Evolutionary conservation across 1,140 invertebrate genomes (phyloP), one percentile per base, ranked within the genome.

Genomic region (Euwallacea similis): DNA sequence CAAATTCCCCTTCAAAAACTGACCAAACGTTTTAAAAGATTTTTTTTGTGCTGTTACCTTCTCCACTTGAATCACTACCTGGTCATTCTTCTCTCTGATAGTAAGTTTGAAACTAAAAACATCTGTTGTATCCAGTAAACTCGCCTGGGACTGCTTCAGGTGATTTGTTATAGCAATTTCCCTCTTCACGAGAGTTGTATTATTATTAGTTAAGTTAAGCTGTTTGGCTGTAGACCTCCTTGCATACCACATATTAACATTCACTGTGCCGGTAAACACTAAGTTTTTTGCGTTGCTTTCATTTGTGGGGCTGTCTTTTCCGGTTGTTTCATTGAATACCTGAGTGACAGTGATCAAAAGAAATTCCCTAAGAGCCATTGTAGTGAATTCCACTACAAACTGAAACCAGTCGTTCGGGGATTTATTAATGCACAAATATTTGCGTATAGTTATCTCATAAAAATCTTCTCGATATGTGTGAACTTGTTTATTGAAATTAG

Each of bases 161-260:
- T 73, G 42, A 15, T 71, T 66, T 7, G 74, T 75, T 6, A 75
- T 69, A 9, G 47, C 61, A 6, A 13, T 55, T 65, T 75, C 74
- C 41, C 61, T 66, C 58, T 73, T 69, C 8, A 71, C 44, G 2
- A 75, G 8, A n/a, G 41, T 56, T 8, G 21, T 7, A 21, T 54
- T 59, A 61, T 9, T 15, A 60, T 69, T 53, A 42, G 21, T 2
- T 4, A 70, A 42, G 16, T 70, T 68, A 2, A 70, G 54, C 53
- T 74, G 66, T 42, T 71, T 74, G 0, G 71, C 65, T 13, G 72
- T 70, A 10, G 54, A 10, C 13, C 74, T 75, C 63, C 76, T 58
- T 7, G 65, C 62, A 44, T 73, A 53, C 76, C 76, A 79, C 41
- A 76, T 15, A 66, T 76, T 76, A 21, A 56, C 53, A 16, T 66